Evolutionary conservation across 2,797 vertebrate genomes (phyloP), one percentile per base, ranked within the genome.

Genomic region (Amblyraja radiata): DNA sequence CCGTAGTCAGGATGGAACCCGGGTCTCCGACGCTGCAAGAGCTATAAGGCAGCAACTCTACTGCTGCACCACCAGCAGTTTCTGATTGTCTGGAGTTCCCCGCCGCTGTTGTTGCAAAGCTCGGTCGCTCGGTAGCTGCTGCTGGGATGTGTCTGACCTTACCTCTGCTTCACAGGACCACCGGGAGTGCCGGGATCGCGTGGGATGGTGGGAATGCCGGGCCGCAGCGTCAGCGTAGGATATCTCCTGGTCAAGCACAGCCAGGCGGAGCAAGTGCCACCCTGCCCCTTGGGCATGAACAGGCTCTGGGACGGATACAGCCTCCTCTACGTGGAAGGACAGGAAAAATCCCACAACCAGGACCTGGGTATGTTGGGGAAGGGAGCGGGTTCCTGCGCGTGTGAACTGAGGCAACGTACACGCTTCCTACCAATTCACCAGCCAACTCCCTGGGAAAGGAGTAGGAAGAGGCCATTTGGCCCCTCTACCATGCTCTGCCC

Each of bases 221-320:
- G 99, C 13, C 98, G 99, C 94, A 99, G 98, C 0, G 96, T 98
- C n/a, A 98, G 97, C 93, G 98, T 99, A 68, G 99, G 99, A 54
- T 99, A 99, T 95, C 96, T 99, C 94, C 97, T 99, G 94, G 98
- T 99, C 94, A 99, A 99, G 94, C 99, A 99, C 97, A 99, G 99
- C 94, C 99, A 99, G 94, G 96, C 98, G 0, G 97, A 98, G 0
- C 97, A 98, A 94, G 97, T 97, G 0, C 98, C 98, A 74, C 98
- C 98, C 98, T 99, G 99, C 94, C 99, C 99, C 0, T 96, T 98
- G 94, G 98, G 99, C 93, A 99, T 99, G 99, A 96, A 96, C 23
- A 98, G 97, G 94, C 96, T 99, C 80, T 99, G 99, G 99, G 98
- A 97, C 0, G 99, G 99, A 0, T 99, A 99, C 97, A 99, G 99